These are phyloP conservation scores for Aphelenchoides fujianensis DNA, from an alignment of 1,140 invertebrate species.

Conservation along the genomic window DNA sequence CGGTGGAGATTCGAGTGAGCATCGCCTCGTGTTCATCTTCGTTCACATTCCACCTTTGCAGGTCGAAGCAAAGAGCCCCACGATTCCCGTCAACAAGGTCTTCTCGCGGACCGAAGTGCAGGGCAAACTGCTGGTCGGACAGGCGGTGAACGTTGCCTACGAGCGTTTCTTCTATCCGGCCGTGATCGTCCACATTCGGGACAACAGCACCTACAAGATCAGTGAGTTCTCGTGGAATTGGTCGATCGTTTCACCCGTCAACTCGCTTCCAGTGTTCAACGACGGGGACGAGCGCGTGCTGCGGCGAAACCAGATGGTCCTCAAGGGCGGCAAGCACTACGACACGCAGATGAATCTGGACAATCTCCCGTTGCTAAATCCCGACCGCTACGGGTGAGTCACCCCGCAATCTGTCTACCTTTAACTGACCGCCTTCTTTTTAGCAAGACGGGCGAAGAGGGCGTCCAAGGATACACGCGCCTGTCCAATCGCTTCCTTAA, in stretches of 20 bases:
- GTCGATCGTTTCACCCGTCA: constrained; percentile 11
- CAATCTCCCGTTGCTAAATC: constrained; percentile 81
- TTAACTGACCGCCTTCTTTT: too few species aligned
- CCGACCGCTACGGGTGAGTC: constrained; percentile 71
- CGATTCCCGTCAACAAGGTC: constrained; percentile 34
- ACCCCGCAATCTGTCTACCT: too few species aligned
- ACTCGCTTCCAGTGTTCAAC: constrained; percentile 78
- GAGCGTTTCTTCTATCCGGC: constrained; percentile 71
- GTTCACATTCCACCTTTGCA: constrained; percentile 63
- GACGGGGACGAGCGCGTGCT: constrained; percentile 96
- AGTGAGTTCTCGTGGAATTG: constrained; percentile 70
- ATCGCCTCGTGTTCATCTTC: constrained; percentile 30
- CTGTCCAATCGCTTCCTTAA: too few species aligned
- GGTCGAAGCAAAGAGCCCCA: constrained; percentile 70
- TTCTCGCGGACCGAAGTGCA: constrained; percentile 65
- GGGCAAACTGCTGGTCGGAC: constrained; percentile 30
- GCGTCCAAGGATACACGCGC: too few species aligned
- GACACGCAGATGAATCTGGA: constrained; percentile 91
- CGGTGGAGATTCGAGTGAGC: constrained; percentile 87
- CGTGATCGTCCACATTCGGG: constrained; percentile 89
- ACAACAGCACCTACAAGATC: constrained; percentile 94
- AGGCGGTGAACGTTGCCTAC: constrained; percentile 33
- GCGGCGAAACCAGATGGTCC: constrained; percentile 83
- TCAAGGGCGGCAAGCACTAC: constrained; percentile 96
- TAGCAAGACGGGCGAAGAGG: too few species aligned